phyloP scores from a whole-genome alignment of 2,888 invertebrate genomes.

The Protodeltote pygarga region DNA sequence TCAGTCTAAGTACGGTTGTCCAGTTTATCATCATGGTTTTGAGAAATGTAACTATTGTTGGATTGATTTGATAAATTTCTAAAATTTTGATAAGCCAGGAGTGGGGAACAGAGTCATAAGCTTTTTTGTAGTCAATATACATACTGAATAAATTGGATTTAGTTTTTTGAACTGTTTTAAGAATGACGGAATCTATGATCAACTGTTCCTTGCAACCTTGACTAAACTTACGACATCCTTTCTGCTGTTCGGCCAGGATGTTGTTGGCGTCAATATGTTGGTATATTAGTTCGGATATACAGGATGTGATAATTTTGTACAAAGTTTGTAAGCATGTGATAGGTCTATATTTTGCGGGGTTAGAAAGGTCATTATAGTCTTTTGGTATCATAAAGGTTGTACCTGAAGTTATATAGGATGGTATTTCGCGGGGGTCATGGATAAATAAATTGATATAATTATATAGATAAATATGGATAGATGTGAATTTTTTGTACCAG shows the following conservation, averaged over 20 bases:
- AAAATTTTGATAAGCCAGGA: constrained; percentile 17
- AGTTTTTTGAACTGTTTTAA: neutral
- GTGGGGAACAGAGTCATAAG: too few species aligned
- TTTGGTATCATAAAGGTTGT: constrained; percentile 12
- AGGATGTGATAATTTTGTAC: constrained; percentile 8
- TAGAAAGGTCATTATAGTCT: neutral
- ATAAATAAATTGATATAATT: constrained; percentile 7
- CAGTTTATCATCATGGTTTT: constrained; percentile 9
- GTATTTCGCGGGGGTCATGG: neutral
- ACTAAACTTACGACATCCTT: neutral
- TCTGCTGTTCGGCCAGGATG: constrained; percentile 1
- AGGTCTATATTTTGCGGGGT: constrained; percentile 7
- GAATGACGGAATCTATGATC: constrained; percentile 13
- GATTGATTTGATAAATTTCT: constrained; percentile 23
- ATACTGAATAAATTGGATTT: constrained; percentile 9
- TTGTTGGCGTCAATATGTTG: neutral
- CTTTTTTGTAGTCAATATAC: constrained; percentile 17
- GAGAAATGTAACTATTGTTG: constrained; percentile 10
- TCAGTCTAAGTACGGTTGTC: constrained; percentile 8
- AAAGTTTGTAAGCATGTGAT: constrained; percentile 5
- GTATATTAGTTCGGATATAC: constrained; percentile 3
- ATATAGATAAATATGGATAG: constrained; percentile 1
- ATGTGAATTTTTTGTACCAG: constrained; percentile 8
- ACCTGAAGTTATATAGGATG: constrained; percentile 1
- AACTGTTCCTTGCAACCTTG: constrained; percentile 25